Percentiles rank a stretch among this genome's conserved stretches.
These are phyloP conservation scores for Thymelicus sylvestris DNA, from an alignment of 2,888 invertebrate genomes.

Conservation along the genomic window DNA sequence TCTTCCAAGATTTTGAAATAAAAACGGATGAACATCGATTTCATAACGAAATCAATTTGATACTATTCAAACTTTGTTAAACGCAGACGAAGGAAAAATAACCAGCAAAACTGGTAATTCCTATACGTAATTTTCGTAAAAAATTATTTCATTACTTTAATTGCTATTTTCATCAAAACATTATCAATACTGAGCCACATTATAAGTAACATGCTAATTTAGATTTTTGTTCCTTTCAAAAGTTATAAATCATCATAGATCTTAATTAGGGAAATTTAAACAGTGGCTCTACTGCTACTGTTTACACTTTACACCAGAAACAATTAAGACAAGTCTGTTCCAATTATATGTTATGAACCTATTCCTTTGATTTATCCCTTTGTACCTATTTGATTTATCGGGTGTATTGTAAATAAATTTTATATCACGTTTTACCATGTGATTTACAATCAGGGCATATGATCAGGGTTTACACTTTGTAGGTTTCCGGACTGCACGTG, in stretches of 20 bases:
- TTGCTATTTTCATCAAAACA: too few species aligned
- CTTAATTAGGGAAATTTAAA: too few species aligned
- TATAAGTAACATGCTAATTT: too few species aligned
- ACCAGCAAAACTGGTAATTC: background rate
- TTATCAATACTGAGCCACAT: too few species aligned
- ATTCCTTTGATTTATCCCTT: background rate
- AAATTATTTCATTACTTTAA: too few species aligned
- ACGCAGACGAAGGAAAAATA: too few species aligned
- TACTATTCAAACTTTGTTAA: background rate
- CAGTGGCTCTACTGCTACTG: too few species aligned
- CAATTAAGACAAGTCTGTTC: background rate
- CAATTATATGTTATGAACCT: background rate
- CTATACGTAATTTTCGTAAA: too few species aligned
- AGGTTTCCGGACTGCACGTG: constrained; percentile 58
- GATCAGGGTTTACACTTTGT: constrained; percentile 49
- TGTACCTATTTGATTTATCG: too few species aligned
- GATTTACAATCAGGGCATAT: constrained; percentile 53
- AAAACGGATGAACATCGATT: constrained; percentile 6
- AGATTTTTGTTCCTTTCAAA: too few species aligned
- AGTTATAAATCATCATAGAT: too few species aligned
- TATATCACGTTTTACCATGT: constrained; percentile 23
- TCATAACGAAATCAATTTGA: constrained; percentile 3
- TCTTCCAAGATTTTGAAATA: constrained; percentile 23
- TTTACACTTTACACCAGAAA: too few species aligned
- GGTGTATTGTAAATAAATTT: background rate